A percentile compares a stretch with the other conserved stretches of the same genome.
phyloP scores from a whole-genome alignment of 2,113 vertebrate species.

The Zosterops hypoxanthus region DNA sequence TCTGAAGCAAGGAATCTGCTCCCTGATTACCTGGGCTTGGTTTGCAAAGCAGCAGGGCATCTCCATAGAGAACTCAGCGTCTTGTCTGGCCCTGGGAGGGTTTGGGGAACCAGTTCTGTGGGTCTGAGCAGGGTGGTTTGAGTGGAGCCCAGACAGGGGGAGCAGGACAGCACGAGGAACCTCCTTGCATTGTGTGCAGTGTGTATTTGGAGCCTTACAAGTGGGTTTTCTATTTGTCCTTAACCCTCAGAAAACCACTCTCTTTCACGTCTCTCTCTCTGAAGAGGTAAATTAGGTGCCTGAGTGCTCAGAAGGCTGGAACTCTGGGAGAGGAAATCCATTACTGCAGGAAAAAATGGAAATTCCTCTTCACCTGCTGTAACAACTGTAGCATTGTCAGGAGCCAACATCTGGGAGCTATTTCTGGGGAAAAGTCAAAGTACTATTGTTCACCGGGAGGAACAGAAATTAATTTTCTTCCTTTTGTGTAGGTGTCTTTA shows the following conservation, averaged over 20 bases:
- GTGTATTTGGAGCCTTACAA: neutral
- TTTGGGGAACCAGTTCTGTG: neutral
- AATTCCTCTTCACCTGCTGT: neutral
- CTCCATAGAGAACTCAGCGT: rapidly evolving
- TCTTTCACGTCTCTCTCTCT: neutral
- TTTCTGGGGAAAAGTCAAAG: slow-evolving; percentile 29
- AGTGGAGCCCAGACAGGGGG: neutral
- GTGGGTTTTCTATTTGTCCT: neutral
- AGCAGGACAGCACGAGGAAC: neutral
- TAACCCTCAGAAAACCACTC: neutral
- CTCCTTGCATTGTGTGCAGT: neutral
- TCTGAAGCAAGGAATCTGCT: neutral
- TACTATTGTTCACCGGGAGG: neutral
- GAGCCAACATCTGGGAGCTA: slow-evolving; percentile 1
- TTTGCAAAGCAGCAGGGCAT: neutral
- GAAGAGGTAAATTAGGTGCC: neutral
- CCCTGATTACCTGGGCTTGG: neutral
- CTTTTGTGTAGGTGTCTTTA: slow-evolving; percentile 26
- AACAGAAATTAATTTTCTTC: neutral
- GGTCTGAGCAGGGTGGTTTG: neutral
- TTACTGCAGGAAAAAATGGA: neutral
- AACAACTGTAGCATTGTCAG: neutral
- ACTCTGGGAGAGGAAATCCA: neutral
- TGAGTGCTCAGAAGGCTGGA: neutral
- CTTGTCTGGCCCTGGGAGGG: neutral